phyloP scores from a whole-genome alignment of 2,797 vertebrate species.

The Danionella dracula region DNA sequence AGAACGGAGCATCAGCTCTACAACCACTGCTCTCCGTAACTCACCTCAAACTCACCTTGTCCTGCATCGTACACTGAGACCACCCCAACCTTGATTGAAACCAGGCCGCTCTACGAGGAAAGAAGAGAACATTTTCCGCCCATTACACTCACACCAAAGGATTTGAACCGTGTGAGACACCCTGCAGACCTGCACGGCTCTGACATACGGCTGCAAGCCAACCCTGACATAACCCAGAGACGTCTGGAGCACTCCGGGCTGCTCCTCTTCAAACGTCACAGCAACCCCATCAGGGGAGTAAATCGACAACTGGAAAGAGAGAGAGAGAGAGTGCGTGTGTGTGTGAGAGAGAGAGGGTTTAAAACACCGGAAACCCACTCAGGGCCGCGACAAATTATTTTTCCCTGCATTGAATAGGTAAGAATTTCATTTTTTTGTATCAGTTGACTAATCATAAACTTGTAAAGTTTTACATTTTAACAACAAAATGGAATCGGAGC shows the following conservation, averaged over 20 bases:
- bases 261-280: constrained; percentile 60
- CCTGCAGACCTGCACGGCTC: constrained; percentile 67
- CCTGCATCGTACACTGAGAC: constrained; percentile 43
- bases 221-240: constrained; percentile 56
- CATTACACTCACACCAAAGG: too few species aligned
- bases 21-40: not conserved
- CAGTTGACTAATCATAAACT: too few species aligned
- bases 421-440: too few species aligned
- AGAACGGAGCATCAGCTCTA: not conserved
- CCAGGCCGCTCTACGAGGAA: constrained; percentile 55
- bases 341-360: too few species aligned
- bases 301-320: constrained; percentile 64
- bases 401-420: too few species aligned
- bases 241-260: constrained; percentile 66
- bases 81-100: constrained; percentile 64
- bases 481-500: too few species aligned
- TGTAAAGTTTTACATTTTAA: too few species aligned
- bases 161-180: too few species aligned
- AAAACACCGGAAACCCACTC: too few species aligned
- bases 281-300: constrained; percentile 59
- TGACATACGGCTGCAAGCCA: constrained; percentile 50
- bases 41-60: constrained; percentile 59
- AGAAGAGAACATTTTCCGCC: not conserved
- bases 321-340: not conserved
- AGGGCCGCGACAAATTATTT: too few species aligned